Conservation (phyloP, 2,113 vertebrate species). For the Hypocryptadius cinnamomeus region DNA sequence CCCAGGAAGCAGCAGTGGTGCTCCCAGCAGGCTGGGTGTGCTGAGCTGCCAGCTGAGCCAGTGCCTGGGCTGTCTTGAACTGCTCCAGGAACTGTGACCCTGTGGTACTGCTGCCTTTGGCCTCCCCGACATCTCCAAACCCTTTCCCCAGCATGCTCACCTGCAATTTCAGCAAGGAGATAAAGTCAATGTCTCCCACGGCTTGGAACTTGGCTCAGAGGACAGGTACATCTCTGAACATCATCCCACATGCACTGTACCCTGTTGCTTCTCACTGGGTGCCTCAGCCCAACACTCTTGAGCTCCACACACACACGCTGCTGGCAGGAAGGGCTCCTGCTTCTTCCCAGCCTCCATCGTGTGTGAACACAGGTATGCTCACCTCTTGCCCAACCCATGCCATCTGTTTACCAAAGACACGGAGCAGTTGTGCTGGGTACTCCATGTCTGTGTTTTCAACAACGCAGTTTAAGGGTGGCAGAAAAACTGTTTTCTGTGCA, state of each 20-base stretch:
- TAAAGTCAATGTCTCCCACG: accelerated
- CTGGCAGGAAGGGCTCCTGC: not conserved
- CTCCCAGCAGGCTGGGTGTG: constrained; percentile 79
- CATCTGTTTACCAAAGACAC: not conserved
- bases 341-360: accelerated
- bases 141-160: constrained; percentile 93
- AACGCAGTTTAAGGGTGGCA: not conserved
- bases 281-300: not conserved
- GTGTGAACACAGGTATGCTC: not conserved
- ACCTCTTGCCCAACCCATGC: not conserved
- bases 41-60: constrained; percentile 94
- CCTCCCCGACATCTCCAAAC: constrained; percentile 87
- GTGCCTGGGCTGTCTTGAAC: constrained; percentile 94
- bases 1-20: constrained; percentile 80
- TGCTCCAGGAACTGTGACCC: constrained; percentile 98
- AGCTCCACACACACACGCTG: not conserved
- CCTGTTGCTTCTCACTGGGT: not conserved
- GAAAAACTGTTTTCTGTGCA: not conserved
- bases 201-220: not conserved
- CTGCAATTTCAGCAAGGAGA: constrained; percentile 57
- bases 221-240: not conserved
- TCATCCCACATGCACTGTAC: accelerated
- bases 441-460: not conserved
- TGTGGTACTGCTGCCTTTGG: constrained; percentile 85
- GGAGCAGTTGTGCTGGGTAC: no score